Percentiles rank a stretch among this genome's conserved stretches.
phyloP scores from a whole-genome alignment of 2,113 vertebrate genomes.

The Phaethornis superciliosus region DNA sequence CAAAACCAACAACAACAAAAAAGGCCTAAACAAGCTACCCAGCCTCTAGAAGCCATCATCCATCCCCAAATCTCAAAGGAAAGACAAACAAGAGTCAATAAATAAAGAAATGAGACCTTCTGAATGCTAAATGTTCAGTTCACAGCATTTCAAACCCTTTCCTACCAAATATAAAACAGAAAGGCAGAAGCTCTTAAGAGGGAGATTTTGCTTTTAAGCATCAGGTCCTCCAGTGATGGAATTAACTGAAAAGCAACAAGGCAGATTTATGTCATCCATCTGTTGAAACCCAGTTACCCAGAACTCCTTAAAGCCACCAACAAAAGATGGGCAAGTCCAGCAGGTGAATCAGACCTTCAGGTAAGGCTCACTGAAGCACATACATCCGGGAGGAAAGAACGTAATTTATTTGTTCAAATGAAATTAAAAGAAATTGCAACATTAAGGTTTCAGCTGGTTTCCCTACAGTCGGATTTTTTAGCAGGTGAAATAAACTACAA shows the following conservation, averaged over 20 bases:
- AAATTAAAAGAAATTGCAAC: background rate
- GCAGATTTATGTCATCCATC: background rate
- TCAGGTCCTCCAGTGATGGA: background rate
- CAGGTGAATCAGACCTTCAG: background rate
- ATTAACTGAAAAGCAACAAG: background rate
- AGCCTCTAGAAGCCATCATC: background rate
- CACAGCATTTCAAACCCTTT: background rate
- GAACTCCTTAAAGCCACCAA: background rate
- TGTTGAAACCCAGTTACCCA: background rate
- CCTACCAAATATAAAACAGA: background rate
- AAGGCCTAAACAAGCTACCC: background rate
- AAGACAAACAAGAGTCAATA: background rate
- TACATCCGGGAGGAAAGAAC: background rate
- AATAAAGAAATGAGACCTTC: background rate
- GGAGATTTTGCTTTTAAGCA: background rate
- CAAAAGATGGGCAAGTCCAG: background rate
- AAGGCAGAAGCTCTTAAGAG: background rate
- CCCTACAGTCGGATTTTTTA: background rate
- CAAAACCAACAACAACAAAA: background rate
- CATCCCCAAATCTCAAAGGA: background rate
- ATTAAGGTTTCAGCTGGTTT: background rate
- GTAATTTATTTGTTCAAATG: background rate
- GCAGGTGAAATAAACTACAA: background rate
- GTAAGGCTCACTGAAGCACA: background rate
- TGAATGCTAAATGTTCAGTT: background rate